Evolutionary conservation across 2,113 vertebrate species (phyloP).

Genomic region (Semicossyphus pulcher): DNA sequence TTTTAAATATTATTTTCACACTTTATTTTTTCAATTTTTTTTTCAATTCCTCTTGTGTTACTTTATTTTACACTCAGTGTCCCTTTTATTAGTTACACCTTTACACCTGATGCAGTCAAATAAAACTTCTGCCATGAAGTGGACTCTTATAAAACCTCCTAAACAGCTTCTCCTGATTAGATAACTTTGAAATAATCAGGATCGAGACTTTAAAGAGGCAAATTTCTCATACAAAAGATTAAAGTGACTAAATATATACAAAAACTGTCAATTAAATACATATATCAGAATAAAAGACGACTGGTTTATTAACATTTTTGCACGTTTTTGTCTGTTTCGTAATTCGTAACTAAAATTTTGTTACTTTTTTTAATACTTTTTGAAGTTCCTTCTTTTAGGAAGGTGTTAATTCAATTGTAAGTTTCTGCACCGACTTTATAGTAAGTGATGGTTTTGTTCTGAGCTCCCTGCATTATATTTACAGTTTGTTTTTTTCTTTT

Average conservation of each 20-base stretch:
- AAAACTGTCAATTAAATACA: neutral
- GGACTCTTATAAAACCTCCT: neutral
- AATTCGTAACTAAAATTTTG: neutral
- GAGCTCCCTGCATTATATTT: no score
- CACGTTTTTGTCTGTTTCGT: neutral
- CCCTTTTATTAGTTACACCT: neutral
- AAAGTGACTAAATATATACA: no score
- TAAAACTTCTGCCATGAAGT: neutral
- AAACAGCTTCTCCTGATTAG: neutral
- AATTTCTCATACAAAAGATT: neutral
- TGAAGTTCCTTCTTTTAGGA: neutral
- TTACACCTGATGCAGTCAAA: neutral
- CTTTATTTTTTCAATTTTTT: neutral
- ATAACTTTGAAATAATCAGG: neutral
- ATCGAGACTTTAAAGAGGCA: neutral
- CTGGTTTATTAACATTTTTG: neutral
- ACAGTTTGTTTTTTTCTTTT: no score
- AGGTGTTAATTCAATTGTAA: no score
- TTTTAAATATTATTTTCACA: constrained; percentile 14
- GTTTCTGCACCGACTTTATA: no score
- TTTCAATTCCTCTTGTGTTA: neutral
- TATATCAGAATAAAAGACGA: neutral
- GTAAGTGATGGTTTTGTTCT: no score
- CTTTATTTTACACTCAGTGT: neutral
- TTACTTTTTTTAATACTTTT: no score